These are phyloP conservation scores for Rhodinocichla rosea DNA, from an alignment of 2,113 vertebrate species.

Conservation along the genomic window DNA sequence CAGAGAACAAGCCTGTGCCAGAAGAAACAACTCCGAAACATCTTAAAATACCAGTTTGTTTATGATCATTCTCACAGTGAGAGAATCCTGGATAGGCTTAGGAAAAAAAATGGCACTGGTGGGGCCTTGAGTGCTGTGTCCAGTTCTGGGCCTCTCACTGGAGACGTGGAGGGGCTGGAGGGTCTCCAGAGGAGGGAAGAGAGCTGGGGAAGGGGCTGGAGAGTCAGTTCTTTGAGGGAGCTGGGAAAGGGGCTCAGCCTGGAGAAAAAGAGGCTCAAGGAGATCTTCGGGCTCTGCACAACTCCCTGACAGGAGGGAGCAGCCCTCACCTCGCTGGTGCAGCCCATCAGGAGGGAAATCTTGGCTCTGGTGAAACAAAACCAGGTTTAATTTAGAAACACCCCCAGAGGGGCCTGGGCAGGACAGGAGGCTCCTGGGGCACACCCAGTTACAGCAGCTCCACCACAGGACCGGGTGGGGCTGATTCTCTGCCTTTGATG, in stretches of 20 bases:
- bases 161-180: neutral
- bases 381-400: neutral
- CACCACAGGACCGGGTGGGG: neutral
- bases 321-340: accelerated
- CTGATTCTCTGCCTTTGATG: neutral
- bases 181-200: neutral
- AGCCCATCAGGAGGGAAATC: neutral
- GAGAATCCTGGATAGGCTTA: neutral
- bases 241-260: neutral
- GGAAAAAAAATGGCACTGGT: neutral
- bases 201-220: neutral
- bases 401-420: accelerated
- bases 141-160: neutral
- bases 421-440: neutral
- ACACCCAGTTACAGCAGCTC: accelerated
- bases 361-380: neutral
- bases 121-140: neutral
- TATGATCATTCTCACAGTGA: neutral
- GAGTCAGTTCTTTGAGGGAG: neutral
- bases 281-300: neutral
- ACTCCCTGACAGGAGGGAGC: neutral
- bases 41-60: neutral
- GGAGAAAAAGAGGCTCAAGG: neutral
- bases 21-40: neutral
- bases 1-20: neutral